Conservation (phyloP, 2,113 vertebrate species). For the Caretta caretta region DNA sequence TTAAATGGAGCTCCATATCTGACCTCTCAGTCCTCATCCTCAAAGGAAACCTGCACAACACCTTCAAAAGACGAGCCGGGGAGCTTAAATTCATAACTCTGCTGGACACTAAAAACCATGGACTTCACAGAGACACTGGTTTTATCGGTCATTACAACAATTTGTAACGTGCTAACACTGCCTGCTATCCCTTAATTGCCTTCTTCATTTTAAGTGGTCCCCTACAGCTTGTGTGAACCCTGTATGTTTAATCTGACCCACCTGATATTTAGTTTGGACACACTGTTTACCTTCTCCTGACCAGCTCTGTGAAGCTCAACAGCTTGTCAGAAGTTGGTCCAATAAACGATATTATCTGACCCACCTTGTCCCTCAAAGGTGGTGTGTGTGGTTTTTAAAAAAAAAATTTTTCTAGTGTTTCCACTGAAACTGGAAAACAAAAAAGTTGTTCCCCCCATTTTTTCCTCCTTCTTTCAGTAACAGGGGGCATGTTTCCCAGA, state of each 20-base stretch:
- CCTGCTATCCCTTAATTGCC: background rate
- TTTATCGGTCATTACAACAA: background rate
- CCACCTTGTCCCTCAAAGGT: background rate
- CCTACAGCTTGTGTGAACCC: background rate
- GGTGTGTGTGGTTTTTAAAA: too few relatives aligned
- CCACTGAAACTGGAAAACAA: background rate
- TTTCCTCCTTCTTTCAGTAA: background rate
- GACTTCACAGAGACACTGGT: background rate
- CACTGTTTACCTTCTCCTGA: background rate
- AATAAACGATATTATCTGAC: background rate
- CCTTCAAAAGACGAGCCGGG: background rate
- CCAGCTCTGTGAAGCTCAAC: background rate
- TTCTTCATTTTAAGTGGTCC: background rate
- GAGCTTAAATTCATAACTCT: background rate
- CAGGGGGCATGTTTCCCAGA: too few relatives aligned
- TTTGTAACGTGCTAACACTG: background rate
- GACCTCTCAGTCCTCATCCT: background rate
- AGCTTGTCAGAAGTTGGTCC: background rate
- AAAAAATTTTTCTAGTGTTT: background rate
- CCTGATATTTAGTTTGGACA: background rate
- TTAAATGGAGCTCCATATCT: background rate
- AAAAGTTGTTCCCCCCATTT: fast-evolving
- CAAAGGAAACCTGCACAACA: background rate
- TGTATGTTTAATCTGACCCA: background rate
- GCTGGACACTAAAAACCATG: background rate